Conservation (phyloP, 2,113 vertebrate genomes). For the Chauna torquata region DNA sequence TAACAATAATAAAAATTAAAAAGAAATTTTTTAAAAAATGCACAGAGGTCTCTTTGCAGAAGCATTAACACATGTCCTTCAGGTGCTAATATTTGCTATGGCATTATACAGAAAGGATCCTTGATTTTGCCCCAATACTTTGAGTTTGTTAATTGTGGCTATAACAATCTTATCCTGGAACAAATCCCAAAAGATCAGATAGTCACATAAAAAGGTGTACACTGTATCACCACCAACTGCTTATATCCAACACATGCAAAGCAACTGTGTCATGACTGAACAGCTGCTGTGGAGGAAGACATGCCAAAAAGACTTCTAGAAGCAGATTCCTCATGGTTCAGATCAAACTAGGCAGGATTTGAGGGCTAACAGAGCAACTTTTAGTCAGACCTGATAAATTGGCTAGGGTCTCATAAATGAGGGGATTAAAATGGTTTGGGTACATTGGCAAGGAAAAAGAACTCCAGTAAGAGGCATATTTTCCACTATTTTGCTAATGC, state of each 20-base stretch:
- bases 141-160: neutral
- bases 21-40: no score
- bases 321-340: neutral
- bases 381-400: neutral
- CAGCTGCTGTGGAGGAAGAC: neutral
- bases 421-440: neutral
- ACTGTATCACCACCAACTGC: neutral
- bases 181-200: neutral
- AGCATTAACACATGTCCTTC: rapidly evolving
- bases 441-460: neutral
- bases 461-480: neutral
- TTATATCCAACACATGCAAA: neutral
- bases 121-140: neutral
- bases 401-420: neutral
- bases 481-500: neutral
- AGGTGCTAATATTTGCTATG: neutral
- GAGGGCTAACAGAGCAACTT: neutral
- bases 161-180: neutral
- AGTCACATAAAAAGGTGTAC: rapidly evolving
- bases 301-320: neutral
- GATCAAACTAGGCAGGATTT: neutral
- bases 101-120: neutral
- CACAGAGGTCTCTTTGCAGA: neutral
- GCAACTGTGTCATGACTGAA: neutral
- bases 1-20: neutral